These are phyloP conservation scores for Phymanthus crucifer DNA, from an alignment of 92 coral and sea anemone species.

Conservation along the genomic window DNA sequence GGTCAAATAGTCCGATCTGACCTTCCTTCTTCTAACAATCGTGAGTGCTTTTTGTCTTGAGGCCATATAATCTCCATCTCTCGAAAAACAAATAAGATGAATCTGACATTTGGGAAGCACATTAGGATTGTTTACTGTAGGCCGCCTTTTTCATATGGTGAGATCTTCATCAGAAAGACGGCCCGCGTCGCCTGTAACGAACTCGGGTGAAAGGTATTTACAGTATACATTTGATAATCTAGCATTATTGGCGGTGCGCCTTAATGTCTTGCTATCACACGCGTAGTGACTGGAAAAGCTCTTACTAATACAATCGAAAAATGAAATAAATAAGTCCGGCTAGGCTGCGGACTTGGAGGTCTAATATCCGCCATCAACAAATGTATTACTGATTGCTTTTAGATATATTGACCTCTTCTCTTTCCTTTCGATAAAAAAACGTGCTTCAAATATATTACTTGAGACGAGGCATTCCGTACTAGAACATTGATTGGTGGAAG, in stretches of 20 bases:
- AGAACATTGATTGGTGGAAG: neutral
- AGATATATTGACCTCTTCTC: neutral
- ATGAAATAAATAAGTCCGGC: neutral
- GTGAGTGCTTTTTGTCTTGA: neutral
- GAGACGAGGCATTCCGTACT: neutral
- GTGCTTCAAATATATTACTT: neutral
- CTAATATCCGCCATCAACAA: neutral
- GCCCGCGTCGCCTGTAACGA: conserved; percentile 6
- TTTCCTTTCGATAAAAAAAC: neutral
- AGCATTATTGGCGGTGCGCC: neutral
- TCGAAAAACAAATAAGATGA: neutral
- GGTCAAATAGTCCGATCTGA: neutral
- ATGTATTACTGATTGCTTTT: neutral
- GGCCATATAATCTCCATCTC: neutral
- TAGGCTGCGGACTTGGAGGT: neutral
- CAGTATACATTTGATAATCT: neutral
- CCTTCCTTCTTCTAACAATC: neutral
- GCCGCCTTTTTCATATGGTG: neutral
- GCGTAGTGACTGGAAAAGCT: conserved; percentile 3
- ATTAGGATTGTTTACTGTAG: neutral
- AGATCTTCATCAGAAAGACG: neutral
- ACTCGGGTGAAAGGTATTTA: neutral
- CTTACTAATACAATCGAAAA: neutral
- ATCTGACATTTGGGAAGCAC: neutral
- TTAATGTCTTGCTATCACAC: neutral